Conservation (phyloP, 1,140 invertebrate genomes). For the Bombus waltoni region DNA sequence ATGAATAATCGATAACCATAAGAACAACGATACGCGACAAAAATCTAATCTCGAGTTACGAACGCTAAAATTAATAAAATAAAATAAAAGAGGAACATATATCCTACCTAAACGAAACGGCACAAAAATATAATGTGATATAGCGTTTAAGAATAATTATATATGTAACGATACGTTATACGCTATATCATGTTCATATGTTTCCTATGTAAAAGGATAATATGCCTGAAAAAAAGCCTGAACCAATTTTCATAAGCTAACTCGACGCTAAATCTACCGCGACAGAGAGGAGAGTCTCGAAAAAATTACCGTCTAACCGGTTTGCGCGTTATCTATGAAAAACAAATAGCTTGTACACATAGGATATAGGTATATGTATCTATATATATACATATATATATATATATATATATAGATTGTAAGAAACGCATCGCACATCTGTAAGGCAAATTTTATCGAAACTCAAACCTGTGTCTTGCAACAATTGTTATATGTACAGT, state of each 20-base stretch:
- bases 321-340: not conserved
- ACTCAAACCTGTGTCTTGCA: slow-evolving; percentile 30
- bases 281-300: not conserved
- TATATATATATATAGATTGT: not conserved
- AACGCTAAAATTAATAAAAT: slow-evolving; percentile 24
- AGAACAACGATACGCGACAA: slow-evolving; percentile 37
- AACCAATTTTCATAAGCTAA: slow-evolving; percentile 4
- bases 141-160: not conserved
- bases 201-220: slow-evolving; percentile 17
- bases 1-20: slow-evolving; percentile 41
- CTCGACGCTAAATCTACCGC: not conserved
- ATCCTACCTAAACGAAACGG: slow-evolving; percentile 12
- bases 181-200: not conserved
- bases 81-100: not conserved
- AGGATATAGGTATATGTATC: no score
- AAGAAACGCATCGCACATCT: not conserved
- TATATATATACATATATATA: not conserved
- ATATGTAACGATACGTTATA: not conserved
- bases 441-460: slow-evolving; percentile 50
- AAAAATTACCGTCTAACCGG: not conserved
- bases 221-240: slow-evolving; percentile 22
- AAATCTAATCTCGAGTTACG: slow-evolving; percentile 39
- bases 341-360: not conserved
- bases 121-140: not conserved
- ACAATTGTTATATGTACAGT: slow-evolving; percentile 56